Evolutionary conservation across 2,888 invertebrate species (phyloP).

Genomic region (Melieria omissa): DNA sequence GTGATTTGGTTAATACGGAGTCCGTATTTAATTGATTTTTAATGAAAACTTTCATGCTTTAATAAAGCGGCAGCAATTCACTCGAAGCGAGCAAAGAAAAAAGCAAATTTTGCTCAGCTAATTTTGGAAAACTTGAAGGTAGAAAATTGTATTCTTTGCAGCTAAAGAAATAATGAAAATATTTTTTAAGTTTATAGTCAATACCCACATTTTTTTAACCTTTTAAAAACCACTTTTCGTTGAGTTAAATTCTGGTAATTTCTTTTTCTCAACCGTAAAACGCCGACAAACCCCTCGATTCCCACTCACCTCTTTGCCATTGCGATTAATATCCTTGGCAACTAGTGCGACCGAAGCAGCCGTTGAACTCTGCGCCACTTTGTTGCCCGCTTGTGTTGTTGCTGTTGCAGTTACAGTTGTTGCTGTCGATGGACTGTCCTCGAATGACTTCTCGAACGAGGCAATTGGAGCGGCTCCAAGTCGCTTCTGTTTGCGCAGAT

Average conservation of each 20-base stretch:
- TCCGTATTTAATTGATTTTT: too few relatives aligned
- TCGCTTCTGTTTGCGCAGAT: constrained; percentile 74
- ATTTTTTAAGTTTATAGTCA: too few relatives aligned
- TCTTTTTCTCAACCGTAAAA: neutral
- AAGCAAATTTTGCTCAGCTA: too few relatives aligned
- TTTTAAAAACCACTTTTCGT: too few relatives aligned
- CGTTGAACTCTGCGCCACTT: constrained; percentile 15
- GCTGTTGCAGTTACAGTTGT: constrained; percentile 29
- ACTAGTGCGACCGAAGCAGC: constrained; percentile 1
- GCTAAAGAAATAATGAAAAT: too few relatives aligned
- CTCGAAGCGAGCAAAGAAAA: too few relatives aligned
- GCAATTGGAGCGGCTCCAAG: constrained; percentile 94
- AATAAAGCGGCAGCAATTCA: too few relatives aligned
- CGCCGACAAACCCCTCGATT: neutral
- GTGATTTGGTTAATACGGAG: too few relatives aligned
- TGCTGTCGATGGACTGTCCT: constrained; percentile 55
- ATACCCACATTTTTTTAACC: too few relatives aligned
- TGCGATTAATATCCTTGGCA: constrained; percentile 35
- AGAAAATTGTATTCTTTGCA: too few relatives aligned
- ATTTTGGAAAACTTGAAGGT: too few relatives aligned
- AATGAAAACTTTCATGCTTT: too few relatives aligned
- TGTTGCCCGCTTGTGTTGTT: constrained; percentile 13
- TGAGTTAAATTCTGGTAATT: neutral
- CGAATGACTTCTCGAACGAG: constrained; percentile 79
- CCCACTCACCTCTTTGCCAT: constrained; percentile 33